Base-by-base conservation (phyloP, 2,888 invertebrate genomes). In the Hemicrepidius hirtus region DNA sequence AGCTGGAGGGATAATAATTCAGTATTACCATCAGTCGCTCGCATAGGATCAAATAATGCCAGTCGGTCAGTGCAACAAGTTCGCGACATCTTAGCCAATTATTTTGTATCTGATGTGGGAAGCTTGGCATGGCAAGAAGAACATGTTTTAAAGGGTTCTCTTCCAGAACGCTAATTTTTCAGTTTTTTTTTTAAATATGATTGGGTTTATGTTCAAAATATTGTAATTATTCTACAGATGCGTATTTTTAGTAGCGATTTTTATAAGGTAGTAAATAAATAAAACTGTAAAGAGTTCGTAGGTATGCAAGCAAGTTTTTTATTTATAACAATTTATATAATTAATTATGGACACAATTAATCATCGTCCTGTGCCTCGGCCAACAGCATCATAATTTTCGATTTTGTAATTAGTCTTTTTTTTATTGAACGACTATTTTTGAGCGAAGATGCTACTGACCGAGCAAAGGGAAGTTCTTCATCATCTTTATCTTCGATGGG, bases 41-140 rank as follows among this genome's bases (percentile, higher is more conserved):
- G 57, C 18, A 24, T 70, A 3, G 70, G 70, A 12, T 57, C 64
- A 40, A 70, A 70, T 46, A 70, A 70, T 63, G 46, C 63, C n/a
- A 62, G 13, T 20, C 37, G 3, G 41, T 50, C 55, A 55, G 35
- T 37, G 21, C 3, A n/a, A 18, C 16, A 24, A 28, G 53, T 49
- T 41, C 53, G 70, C n/a, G 70, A 70, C 40, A 37, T 41, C 13
- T 57, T 70, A 21, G 24, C 55, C 24, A 55, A 50, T 1, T 69
- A 69, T 62, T 63, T 69, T 16, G 62, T 40, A 49, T 28, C 21
- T 12, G 21, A 20, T n/a, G 40, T 16, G 50, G 69, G 69, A 24
- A 24, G 46, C n/a, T 49, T 69, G 28, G 21, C 53, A n/a, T 70
- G 65, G 65, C 70, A 65, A 32, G 16, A 24, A n/a, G 59, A 70